phyloP scores from a whole-genome alignment of 2,113 vertebrate species.

The Festucalex cinctus region DNA sequence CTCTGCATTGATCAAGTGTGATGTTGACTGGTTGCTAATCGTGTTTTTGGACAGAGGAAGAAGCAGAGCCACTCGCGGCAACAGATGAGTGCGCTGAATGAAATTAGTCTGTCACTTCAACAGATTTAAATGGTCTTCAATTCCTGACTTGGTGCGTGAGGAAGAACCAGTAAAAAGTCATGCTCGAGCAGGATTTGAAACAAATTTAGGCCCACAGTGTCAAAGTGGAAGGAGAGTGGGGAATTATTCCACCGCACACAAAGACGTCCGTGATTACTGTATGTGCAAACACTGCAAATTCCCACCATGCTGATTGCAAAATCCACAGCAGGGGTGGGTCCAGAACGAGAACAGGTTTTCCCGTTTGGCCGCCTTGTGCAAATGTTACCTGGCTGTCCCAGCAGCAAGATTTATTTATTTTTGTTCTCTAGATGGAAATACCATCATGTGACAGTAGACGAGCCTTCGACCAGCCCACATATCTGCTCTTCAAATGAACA shows the following conservation, averaged over 20 bases:
- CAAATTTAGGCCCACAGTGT: background rate
- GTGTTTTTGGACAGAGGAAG: no score
- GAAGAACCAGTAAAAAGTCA: background rate
- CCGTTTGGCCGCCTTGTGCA: background rate
- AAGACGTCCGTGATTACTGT: background rate
- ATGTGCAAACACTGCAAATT: background rate
- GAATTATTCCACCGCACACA: background rate
- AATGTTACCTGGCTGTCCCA: background rate
- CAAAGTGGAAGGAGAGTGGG: background rate
- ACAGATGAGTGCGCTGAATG: no score
- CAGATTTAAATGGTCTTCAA: background rate
- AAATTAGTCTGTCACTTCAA: no score
- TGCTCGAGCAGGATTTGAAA: background rate
- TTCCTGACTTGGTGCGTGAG: background rate
- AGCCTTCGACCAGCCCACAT: background rate
- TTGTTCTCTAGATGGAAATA: background rate
- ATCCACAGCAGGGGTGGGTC: background rate
- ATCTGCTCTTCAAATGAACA: background rate
- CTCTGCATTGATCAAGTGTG: no score
- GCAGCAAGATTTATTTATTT: background rate
- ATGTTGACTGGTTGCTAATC: no score
- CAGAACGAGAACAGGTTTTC: background rate
- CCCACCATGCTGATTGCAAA: background rate
- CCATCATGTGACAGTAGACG: background rate
- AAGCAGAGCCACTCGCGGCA: no score